Percentiles rank a stretch among this genome's conserved stretches.
Conservation (phyloP, 2,113 vertebrate genomes). For the Pyxicephalus adspersus region DNA sequence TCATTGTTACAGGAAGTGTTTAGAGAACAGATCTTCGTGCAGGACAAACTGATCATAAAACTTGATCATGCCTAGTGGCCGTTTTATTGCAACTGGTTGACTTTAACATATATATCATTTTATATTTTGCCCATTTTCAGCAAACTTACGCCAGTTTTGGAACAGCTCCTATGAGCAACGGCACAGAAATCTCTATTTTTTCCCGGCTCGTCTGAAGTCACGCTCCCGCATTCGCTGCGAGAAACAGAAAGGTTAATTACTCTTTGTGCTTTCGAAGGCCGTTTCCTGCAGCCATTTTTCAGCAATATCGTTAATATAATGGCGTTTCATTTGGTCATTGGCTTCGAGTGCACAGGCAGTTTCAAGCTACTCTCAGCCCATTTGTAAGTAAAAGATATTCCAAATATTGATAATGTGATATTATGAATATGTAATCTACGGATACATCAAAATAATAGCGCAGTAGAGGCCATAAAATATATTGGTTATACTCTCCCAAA, state of each 20-base stretch:
- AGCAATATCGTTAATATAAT: conserved; percentile 52
- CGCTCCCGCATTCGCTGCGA: neutral
- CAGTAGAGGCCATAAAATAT: conserved; percentile 39
- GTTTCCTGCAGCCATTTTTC: conserved; percentile 35
- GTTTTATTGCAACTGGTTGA: no score
- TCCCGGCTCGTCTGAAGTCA: neutral
- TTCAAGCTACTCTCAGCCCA: conserved; percentile 18
- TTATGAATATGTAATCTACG: conserved; percentile 52
- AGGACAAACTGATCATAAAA: no score
- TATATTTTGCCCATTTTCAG: no score
- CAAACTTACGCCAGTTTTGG: no score
- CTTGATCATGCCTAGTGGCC: no score
- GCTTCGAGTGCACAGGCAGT: conserved; percentile 19
- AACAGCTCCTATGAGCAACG: no score
- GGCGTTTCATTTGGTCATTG: conserved; percentile 50
- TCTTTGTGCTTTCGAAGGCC: neutral
- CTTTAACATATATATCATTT: no score
- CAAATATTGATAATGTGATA: conserved; percentile 56
- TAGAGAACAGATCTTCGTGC: no score
- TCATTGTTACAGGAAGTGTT: no score
- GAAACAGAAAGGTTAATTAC: conserved; percentile 54
- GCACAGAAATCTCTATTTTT: no score
- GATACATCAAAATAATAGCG: conserved; percentile 52
- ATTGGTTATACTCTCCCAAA: conserved; percentile 32
- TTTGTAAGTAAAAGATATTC: conserved; percentile 47